These are phyloP conservation scores for Drosophila yakuba DNA, from an alignment of 1,140 invertebrate genomes.

Conservation along the genomic window DNA sequence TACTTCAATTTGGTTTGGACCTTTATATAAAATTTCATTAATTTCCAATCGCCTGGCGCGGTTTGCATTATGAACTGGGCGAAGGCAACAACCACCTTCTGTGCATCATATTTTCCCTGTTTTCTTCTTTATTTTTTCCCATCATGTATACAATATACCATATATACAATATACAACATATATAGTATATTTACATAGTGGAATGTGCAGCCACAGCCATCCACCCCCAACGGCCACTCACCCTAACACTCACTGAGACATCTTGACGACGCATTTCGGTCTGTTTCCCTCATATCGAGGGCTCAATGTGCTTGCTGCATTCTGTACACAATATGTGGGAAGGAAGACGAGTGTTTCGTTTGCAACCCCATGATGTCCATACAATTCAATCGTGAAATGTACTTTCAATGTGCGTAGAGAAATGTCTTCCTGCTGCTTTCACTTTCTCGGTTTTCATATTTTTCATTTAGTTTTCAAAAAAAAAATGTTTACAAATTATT, in stretches of 20 bases:
- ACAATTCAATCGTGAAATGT: slow-evolving; percentile 13
- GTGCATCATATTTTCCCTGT: not conserved
- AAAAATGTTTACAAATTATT: no score
- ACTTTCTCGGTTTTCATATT: not conserved
- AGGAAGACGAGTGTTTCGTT: not conserved
- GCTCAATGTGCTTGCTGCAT: slow-evolving; percentile 2
- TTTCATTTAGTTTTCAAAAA: slow-evolving; percentile 2
- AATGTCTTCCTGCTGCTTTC: not conserved
- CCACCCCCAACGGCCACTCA: slow-evolving; percentile 9
- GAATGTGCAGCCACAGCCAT: slow-evolving; percentile 7
- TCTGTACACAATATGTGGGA: not conserved
- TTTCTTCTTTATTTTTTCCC: not conserved
- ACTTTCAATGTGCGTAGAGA: not conserved
- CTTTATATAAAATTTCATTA: slow-evolving; percentile 72
- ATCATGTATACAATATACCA: no score
- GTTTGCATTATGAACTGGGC: not conserved
- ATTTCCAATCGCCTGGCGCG: slow-evolving; percentile 62
- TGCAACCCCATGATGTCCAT: slow-evolving; percentile 2
- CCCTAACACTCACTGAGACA: not conserved
- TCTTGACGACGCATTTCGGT: slow-evolving; percentile 9
- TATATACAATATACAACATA: not conserved
- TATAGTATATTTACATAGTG: not conserved
- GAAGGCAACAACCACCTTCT: slow-evolving; percentile 19
- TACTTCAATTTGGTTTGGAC: slow-evolving; percentile 49
- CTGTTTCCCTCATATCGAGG: not conserved